A percentile compares a stretch with the other conserved stretches of the same genome.
Evolutionary conservation across 2,888 invertebrate genomes (phyloP).

Genomic region (Leptinotarsa haldemani): DNA sequence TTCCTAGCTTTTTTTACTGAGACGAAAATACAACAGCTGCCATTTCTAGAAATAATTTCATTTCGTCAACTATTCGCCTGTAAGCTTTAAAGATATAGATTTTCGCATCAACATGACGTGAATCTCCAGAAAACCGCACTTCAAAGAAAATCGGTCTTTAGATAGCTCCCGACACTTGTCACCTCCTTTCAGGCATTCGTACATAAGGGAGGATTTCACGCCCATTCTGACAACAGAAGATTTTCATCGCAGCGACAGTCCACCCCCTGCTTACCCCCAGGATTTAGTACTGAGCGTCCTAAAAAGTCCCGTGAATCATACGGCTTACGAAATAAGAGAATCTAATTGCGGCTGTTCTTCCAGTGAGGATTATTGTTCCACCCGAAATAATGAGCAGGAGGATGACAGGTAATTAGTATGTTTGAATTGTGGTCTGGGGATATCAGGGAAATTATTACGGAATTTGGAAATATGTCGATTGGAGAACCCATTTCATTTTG

Average conservation of each 20-base stretch:
- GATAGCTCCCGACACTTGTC: not conserved
- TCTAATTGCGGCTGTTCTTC: slow-evolving; percentile 45
- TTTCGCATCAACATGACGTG: not conserved
- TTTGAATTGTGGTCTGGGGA: not conserved
- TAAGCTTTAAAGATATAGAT: not conserved
- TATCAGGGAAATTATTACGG: not conserved
- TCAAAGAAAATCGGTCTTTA: not conserved
- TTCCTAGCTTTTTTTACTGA: too few relatives aligned
- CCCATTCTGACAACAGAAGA: slow-evolving; percentile 36
- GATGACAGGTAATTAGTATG: slow-evolving; percentile 45
- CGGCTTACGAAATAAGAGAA: slow-evolving; percentile 53
- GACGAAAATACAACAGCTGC: not conserved
- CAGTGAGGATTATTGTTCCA: slow-evolving; percentile 36
- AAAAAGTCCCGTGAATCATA: slow-evolving; percentile 70
- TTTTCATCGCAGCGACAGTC: slow-evolving; percentile 28
- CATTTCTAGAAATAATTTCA: not conserved
- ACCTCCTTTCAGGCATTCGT: slow-evolving; percentile 38
- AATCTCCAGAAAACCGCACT: slow-evolving; percentile 3
- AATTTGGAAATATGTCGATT: not conserved
- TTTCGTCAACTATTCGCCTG: not conserved
- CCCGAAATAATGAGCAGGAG: slow-evolving; percentile 36
- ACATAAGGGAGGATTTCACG: slow-evolving; percentile 39
- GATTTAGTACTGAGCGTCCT: slow-evolving; percentile 73
- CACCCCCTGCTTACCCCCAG: slow-evolving; percentile 56
- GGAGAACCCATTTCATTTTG: too few relatives aligned